Evolutionary conservation across 2,888 invertebrate species (phyloP), one percentile per base, ranked within the genome.

Genomic region (Kuschelorhynchus macadamiae): DNA sequence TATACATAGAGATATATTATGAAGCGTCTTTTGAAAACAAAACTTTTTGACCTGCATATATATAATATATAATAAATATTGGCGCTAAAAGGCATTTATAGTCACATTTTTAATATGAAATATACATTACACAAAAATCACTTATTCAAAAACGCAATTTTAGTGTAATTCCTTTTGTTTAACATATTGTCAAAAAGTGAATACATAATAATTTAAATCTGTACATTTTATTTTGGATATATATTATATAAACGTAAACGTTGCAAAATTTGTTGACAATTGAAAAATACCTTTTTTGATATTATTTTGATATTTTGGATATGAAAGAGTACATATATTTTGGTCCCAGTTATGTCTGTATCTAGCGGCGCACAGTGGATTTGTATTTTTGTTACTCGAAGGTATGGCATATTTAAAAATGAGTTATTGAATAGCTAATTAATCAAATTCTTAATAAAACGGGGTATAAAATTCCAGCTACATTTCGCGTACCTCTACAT

Each of bases 81-180:
- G 81, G 82, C 80, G 83, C 83, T 84, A 84, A 83, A 83, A 83
- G 84, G 83, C 83, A 83, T 82, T 83, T 83, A 81, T 83, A 84
- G 83, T 84, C 83, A 83, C 83, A 81, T 81, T 81, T 81, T 80
- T 80, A 78, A 80, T 80, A 79, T 78, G 79, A 81, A 78, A 78
- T 72, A 61, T 44, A 44, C 32, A 50, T 60, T 50, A 71, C 75
- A 76, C 72, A 71, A 74, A 74, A 75, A 72, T 72, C 66, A 71
- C 74, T 72, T 73, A 65, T 44, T 20, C 63, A 56, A 72, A 72
- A 74, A 65, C 16, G 21, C 39, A 18, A 68, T 67, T 73, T 72
- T 68, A 67, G 72, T 72, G 70, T 70, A 62, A 71, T 62, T 36
- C 36, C 72, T 71, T 75, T 71, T 79, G 77, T 75, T 50, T 78